Conservation (phyloP, 2,888 invertebrate species). For the Cotesia congregata region DNA sequence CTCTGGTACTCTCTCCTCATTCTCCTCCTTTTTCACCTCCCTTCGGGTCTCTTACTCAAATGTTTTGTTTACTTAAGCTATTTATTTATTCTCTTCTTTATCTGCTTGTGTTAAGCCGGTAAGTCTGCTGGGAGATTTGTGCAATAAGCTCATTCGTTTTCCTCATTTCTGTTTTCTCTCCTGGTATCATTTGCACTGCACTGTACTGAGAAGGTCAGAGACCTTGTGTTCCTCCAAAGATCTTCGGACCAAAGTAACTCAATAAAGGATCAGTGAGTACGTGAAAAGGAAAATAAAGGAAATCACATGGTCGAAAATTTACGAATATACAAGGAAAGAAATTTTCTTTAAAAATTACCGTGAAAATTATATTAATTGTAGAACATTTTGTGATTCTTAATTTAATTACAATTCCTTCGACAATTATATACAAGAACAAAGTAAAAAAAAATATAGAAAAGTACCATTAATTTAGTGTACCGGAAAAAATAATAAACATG, state of each 20-base stretch:
- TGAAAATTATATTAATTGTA: too few relatives aligned
- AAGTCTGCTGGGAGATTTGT: slow-evolving; percentile 32
- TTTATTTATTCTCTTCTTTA: background rate
- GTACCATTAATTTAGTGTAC: too few relatives aligned
- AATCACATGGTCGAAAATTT: too few relatives aligned
- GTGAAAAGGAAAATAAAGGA: too few relatives aligned
- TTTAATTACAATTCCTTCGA: too few relatives aligned
- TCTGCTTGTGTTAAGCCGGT: slow-evolving; percentile 24
- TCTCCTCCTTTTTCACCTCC: background rate
- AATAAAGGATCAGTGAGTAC: too few relatives aligned
- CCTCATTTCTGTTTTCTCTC: background rate
- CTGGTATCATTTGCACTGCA: background rate
- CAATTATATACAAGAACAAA: too few relatives aligned
- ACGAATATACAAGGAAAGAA: too few relatives aligned
- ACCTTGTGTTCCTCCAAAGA: background rate
- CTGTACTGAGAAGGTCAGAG: background rate
- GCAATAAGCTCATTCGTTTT: slow-evolving; percentile 25
- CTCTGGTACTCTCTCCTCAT: background rate
- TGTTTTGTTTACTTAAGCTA: background rate
- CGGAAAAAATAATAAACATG: too few relatives aligned
- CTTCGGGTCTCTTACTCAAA: background rate
- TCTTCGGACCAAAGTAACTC: background rate
- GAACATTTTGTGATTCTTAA: too few relatives aligned
- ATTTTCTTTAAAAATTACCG: too few relatives aligned
- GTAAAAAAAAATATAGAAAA: too few relatives aligned